Percentiles rank a stretch among this genome's conserved stretches.
phyloP scores from a whole-genome alignment of 2,797 vertebrate species.

The Synaphobranchus kaupii region DNA sequence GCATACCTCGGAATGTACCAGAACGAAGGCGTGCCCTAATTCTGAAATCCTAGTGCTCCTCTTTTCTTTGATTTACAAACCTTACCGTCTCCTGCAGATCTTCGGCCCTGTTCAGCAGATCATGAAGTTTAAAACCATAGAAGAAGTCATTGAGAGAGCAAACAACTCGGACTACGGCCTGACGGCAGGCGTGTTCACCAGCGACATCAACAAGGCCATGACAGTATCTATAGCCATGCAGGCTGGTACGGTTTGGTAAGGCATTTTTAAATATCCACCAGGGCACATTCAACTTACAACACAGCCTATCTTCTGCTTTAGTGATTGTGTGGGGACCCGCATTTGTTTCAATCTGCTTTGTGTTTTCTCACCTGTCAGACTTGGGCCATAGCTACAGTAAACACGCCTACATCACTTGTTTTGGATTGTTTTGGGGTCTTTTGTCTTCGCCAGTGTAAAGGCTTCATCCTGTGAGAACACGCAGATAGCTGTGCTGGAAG shows the following conservation, averaged over 20 bases:
- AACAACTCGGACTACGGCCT: conserved; percentile 95
- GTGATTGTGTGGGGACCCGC: background rate
- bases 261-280: background rate
- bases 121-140: conserved; percentile 94
- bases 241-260: conserved; percentile 97
- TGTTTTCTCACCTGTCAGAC: background rate
- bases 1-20: background rate
- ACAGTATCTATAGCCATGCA: conserved; percentile 92
- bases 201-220: conserved; percentile 95
- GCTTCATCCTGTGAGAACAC: background rate
- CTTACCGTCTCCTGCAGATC: conserved; percentile 74
- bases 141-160: conserved; percentile 96
- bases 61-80: conserved; percentile 23
- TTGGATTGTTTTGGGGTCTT: background rate
- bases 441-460: background rate
- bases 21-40: background rate
- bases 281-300: background rate
- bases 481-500: background rate
- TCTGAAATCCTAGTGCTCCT: background rate
- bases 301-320: background rate
- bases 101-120: conserved; percentile 98
- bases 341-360: background rate
- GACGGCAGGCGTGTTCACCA: conserved; percentile 93
- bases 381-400: background rate
- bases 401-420: background rate